Conservation (phyloP, 2,797 vertebrate genomes). For the Mustela erminea region DNA sequence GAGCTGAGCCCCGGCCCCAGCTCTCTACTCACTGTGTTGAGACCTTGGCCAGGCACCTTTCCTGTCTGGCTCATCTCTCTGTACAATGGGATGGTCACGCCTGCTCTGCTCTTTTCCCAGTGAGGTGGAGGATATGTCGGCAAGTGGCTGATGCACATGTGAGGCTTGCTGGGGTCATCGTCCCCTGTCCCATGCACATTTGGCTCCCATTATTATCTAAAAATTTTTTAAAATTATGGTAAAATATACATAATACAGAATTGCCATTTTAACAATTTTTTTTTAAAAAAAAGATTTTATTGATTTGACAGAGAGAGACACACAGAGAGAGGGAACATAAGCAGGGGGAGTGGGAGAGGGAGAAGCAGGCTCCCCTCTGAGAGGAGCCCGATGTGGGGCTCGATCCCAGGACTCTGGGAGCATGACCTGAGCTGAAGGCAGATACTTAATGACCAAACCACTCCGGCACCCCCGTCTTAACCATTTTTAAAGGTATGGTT, state of each 20-base stretch:
- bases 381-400: too few species aligned
- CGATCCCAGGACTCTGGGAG: too few species aligned
- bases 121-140: accelerated
- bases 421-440: too few species aligned
- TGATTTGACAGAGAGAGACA: too few species aligned
- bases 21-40: neutral
- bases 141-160: accelerated
- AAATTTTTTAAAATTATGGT: too few species aligned
- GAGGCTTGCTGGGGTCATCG: neutral
- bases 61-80: neutral
- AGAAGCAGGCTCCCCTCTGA: too few species aligned
- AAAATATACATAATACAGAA: too few species aligned
- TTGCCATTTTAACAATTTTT: too few species aligned
- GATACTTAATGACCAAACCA: too few species aligned
- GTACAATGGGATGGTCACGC: neutral
- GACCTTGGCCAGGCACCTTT: neutral
- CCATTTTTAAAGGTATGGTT: neutral
- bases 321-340: too few species aligned
- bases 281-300: too few species aligned
- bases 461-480: neutral
- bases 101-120: neutral
- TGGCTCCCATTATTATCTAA: neutral
- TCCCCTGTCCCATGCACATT: neutral
- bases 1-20: neutral
- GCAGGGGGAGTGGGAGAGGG: too few species aligned